These are phyloP conservation scores for Orthosia cruda DNA, from an alignment of 2,888 invertebrate genomes.

Conservation along the genomic window DNA sequence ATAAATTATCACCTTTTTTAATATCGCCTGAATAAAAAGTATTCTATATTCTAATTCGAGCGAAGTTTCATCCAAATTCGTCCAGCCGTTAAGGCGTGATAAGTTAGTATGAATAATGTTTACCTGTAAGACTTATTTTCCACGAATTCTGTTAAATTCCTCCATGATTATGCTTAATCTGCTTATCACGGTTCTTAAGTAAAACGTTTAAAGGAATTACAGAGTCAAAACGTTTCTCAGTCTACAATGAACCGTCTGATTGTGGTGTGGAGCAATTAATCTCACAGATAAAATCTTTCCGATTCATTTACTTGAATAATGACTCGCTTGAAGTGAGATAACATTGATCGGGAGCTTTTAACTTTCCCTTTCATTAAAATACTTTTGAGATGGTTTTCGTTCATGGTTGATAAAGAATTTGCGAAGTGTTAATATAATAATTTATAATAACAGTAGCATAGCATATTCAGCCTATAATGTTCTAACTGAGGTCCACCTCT, in stretches of 20 bases:
- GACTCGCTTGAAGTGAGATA: constrained; percentile 31
- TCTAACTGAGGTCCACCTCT: no score
- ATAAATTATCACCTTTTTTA: no score
- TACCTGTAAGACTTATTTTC: no score
- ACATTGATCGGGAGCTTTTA: constrained; percentile 22
- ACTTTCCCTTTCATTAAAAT: neutral
- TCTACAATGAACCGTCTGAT: constrained; percentile 3
- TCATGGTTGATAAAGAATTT: neutral
- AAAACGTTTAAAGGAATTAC: neutral
- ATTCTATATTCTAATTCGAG: no score
- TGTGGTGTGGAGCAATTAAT: constrained; percentile 17
- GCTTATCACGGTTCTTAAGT: neutral
- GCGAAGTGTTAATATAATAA: neutral
- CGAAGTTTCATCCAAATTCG: no score
- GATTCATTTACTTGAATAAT: constrained; percentile 44
- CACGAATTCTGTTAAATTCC: no score
- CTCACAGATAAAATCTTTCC: constrained; percentile 31
- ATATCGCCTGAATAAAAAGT: no score
- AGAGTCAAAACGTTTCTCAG: neutral
- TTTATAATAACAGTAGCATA: neutral
- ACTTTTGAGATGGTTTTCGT: neutral
- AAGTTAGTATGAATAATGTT: no score
- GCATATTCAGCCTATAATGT: no score
- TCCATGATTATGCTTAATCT: no score
- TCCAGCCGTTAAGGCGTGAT: no score